A percentile compares a stretch with the other conserved stretches of the same genome.
phyloP scores from a whole-genome alignment of 2,797 vertebrate genomes.

The Cynopterus sphinx region DNA sequence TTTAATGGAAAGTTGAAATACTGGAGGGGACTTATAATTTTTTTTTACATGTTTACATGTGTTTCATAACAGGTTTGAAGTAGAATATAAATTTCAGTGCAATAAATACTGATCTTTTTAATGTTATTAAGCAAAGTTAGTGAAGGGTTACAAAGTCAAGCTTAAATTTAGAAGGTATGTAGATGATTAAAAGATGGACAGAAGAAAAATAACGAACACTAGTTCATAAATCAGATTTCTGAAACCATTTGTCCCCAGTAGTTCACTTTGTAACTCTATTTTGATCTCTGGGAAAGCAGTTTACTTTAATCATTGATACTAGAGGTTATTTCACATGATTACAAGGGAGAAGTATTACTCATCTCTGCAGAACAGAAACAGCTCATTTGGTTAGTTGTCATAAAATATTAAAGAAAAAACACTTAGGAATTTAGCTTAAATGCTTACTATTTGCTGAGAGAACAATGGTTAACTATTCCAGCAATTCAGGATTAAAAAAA shows the following conservation, averaged over 20 bases:
- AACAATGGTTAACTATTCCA: conserved; percentile 30
- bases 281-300: conserved; percentile 60
- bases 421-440: neutral
- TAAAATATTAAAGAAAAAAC: conserved; percentile 21
- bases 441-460: neutral
- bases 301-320: conserved; percentile 12
- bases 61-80: conserved; percentile 83
- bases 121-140: conserved; percentile 60
- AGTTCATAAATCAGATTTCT: neutral
- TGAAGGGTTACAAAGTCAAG: conserved; percentile 21
- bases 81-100: conserved; percentile 78
- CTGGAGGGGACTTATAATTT: conserved; percentile 70
- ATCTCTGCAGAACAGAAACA: conserved; percentile 22
- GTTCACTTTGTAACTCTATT: conserved; percentile 48
- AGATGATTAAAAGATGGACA: neutral
- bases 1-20: conserved; percentile 87
- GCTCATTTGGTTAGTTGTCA: conserved; percentile 37
- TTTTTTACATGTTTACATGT: conserved; percentile 88
- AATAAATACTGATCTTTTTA: conserved; percentile 69
- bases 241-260: neutral
- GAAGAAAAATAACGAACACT: neutral
- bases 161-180: conserved; percentile 19
- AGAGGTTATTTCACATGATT: conserved; percentile 12
- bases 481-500: conserved; percentile 26
- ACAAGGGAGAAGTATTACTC: neutral